Evolutionary conservation across 1,140 invertebrate species (phyloP).

Genomic region (Papilio dardanus): DNA sequence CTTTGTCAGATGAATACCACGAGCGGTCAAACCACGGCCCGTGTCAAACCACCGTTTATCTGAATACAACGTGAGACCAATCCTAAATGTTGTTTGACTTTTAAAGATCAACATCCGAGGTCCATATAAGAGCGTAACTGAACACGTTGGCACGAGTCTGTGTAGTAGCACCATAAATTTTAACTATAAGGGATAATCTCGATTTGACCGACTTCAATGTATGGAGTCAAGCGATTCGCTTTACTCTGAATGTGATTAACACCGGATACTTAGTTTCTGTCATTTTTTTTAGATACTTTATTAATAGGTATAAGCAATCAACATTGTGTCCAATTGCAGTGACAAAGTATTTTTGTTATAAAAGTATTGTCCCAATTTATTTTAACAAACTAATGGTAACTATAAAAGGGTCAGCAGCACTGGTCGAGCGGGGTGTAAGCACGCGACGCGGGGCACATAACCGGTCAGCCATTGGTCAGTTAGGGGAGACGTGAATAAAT

Average conservation of each 20-base stretch:
- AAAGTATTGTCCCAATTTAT: slow-evolving; percentile 36
- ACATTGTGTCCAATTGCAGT: slow-evolving; percentile 26
- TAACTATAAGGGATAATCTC: not conserved
- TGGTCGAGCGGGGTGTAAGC: slow-evolving; percentile 44
- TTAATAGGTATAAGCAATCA: not conserved
- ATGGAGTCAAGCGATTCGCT: too few relatives aligned
- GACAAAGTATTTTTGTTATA: slow-evolving; percentile 40
- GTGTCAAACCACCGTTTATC: slow-evolving; percentile 66
- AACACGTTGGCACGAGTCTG: slow-evolving; percentile 2
- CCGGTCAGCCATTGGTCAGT: slow-evolving; percentile 71
- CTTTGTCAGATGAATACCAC: slow-evolving; percentile 65
- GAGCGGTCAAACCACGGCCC: slow-evolving; percentile 69
- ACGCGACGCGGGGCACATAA: slow-evolving; percentile 46
- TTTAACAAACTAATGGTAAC: slow-evolving; percentile 35
- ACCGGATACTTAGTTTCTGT: not conserved
- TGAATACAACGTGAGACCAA: slow-evolving; percentile 61
- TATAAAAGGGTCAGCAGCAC: slow-evolving; percentile 21
- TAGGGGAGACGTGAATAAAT: slow-evolving; percentile 40
- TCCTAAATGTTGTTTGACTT: slow-evolving; percentile 61
- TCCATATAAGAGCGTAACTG: slow-evolving; percentile 56
- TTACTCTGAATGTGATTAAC: too few relatives aligned
- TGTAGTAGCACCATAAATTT: slow-evolving; percentile 3
- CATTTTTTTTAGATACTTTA: not conserved
- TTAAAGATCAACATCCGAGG: slow-evolving; percentile 69
- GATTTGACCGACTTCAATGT: not conserved